Evolutionary conservation across 2,888 invertebrate genomes (phyloP), one percentile per base, ranked within the genome.

Genomic region (Mantis religiosa): DNA sequence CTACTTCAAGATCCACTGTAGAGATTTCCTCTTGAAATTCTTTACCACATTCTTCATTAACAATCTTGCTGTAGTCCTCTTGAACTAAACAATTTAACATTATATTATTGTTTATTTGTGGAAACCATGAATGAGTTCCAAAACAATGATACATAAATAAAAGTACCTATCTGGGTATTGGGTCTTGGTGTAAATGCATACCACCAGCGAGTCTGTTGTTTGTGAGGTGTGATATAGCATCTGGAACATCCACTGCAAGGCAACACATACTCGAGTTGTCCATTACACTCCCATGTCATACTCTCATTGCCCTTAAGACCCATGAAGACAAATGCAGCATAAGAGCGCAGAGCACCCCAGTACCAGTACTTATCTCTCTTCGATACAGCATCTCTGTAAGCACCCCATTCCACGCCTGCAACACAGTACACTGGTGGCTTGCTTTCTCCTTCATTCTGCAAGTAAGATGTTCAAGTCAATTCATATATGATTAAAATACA

Each of bases 361-460:
- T 98, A 97, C 98, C 98, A 98, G 93, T 98, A 98, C 93, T 97
- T 97, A 91, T 97, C 96, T 92, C 95, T 95, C 90, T 94, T 95
- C 0, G 95, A 95, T 89, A 96, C 93, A 0, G 97, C 96, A 93
- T 99, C 98, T 91, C 97, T 95, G 92, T 97, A 97, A 1, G 97
- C 96, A 6, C 99, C 98, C 96, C 98, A 98, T 92, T 97, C 96
- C 85, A 99, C 93, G 1, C 95, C 95, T 88, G 95, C 95, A 90
- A 98, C 93, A 0, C 98, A 97, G 93, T 96, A 99, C 88, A 98
- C 96, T 0, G 98, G 97, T 92, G 54, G 54, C 54, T 71, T 71
- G 20, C 54, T 71, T 20, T 71, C 54, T 71, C 25, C 54, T 71
- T 71, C 54, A 2, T 15, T 20, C 54, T 89, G 82, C 92, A 93